Conservation (phyloP, 2,113 vertebrate species). For the Heloderma charlesbogerti region DNA sequence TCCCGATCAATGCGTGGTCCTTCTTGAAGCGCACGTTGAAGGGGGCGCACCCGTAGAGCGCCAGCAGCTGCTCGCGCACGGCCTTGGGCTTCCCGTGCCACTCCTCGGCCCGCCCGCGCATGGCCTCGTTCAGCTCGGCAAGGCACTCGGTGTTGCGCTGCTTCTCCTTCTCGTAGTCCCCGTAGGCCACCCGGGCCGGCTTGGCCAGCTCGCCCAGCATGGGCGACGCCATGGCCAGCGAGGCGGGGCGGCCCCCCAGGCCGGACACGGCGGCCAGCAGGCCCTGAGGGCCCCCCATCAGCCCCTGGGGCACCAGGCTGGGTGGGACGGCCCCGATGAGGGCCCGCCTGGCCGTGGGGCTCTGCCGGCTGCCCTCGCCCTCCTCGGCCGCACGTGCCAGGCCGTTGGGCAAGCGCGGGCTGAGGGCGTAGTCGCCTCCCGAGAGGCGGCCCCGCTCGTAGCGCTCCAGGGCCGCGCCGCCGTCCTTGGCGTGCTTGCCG, state of each 20-base stretch:
- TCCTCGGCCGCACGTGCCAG: constrained; percentile 80
- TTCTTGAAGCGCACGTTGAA: constrained; percentile 92
- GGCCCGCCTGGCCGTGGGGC: constrained; percentile 83
- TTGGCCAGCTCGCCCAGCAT: constrained; percentile 81
- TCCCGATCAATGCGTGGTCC: constrained; percentile 85
- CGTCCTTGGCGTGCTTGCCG: constrained; percentile 74
- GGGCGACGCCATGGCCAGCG: constrained; percentile 71
- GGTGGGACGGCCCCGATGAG: constrained; percentile 84
- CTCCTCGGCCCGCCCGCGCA: constrained; percentile 84
- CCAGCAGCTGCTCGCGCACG: constrained; percentile 83
- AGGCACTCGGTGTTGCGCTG: constrained; percentile 75
- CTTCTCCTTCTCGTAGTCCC: constrained; percentile 85
- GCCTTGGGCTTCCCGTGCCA: constrained; percentile 87
- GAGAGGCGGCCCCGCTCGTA: constrained; percentile 50
- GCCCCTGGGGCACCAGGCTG: constrained; percentile 80
- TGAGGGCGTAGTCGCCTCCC: constrained; percentile 78
- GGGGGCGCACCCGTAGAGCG: constrained; percentile 84
- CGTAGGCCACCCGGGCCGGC: constrained; percentile 69
- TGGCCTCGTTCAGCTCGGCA: constrained; percentile 83
- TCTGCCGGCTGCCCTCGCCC: constrained; percentile 83
- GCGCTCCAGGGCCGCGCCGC: constrained; percentile 65
- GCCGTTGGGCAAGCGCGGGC: constrained; percentile 82
- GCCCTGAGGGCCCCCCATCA: constrained; percentile 78
- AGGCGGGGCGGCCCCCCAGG: constrained; percentile 77
- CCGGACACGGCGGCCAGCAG: constrained; percentile 81